Conservation (phyloP, 2,797 vertebrate species). For the Phrynocephalus forsythii region DNA sequence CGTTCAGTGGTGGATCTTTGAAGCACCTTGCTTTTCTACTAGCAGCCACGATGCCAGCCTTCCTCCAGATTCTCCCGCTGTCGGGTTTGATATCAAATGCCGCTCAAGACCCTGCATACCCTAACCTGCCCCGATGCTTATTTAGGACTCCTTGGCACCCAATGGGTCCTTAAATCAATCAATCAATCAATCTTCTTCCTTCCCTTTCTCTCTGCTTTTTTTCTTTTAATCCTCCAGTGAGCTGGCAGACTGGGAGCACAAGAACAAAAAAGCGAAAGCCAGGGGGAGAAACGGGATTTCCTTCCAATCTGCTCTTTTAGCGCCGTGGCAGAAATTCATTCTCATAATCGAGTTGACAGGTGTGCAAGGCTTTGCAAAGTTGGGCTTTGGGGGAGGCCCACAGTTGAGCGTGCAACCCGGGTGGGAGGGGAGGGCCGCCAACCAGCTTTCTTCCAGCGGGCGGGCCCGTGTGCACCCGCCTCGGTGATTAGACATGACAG, state of each 20-base stretch:
- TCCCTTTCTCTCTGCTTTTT: neutral
- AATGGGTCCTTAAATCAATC: neutral
- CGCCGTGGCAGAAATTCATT: constrained; percentile 68
- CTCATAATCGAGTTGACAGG: constrained; percentile 80
- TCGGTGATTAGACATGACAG: constrained; percentile 86
- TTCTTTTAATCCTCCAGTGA: constrained; percentile 65
- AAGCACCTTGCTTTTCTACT: neutral
- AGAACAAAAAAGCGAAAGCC: constrained; percentile 50
- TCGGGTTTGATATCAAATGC: neutral
- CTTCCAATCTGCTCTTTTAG: constrained; percentile 62
- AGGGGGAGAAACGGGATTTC: constrained; percentile 64
- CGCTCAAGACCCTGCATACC: constrained; percentile 15
- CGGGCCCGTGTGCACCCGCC: constrained; percentile 59
- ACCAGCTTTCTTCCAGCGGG: constrained; percentile 52
- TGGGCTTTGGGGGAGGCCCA: constrained; percentile 36
- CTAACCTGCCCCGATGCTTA: neutral
- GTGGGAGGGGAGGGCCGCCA: constrained; percentile 31
- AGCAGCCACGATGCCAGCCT: neutral
- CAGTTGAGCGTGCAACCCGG: constrained; percentile 45
- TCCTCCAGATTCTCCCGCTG: constrained; percentile 5
- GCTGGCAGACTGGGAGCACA: constrained; percentile 30
- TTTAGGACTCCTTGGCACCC: constrained; percentile 57
- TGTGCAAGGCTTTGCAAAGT: constrained; percentile 70
- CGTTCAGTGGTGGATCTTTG: neutral
- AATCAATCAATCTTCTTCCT: neutral